These are phyloP conservation scores for Esox niger DNA, from an alignment of 2,113 vertebrate genomes.

Conservation along the genomic window DNA sequence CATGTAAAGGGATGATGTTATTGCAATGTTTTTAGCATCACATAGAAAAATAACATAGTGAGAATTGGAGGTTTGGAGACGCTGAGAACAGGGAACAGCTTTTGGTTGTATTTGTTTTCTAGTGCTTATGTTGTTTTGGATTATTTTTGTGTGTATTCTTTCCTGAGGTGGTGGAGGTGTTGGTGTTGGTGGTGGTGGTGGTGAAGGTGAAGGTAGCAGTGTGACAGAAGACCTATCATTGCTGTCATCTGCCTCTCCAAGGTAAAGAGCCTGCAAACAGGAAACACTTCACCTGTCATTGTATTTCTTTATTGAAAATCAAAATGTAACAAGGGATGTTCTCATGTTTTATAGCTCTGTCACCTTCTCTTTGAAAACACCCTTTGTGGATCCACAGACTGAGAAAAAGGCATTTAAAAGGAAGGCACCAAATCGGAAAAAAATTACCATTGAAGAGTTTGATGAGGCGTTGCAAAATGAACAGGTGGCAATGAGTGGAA, in stretches of 20 bases:
- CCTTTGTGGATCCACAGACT: constrained; percentile 41
- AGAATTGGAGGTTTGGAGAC: no score
- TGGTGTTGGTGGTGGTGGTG: no score
- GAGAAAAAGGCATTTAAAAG: constrained; percentile 57
- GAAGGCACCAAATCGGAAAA: constrained; percentile 41
- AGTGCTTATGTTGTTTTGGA: no score
- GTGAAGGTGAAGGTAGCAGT: constrained; percentile 26
- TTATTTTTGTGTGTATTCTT: constrained; percentile 11
- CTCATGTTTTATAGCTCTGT: constrained; percentile 43
- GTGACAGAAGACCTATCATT: constrained; percentile 26
- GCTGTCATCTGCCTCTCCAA: constrained; percentile 39
- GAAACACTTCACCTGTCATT: neutral
- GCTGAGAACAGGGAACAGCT: no score
- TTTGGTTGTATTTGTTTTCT: neutral
- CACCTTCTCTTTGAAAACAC: constrained; percentile 61
- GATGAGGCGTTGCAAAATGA: constrained; percentile 56
- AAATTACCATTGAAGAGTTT: constrained; percentile 63
- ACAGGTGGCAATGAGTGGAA: constrained; percentile 20
- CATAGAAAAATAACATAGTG: no score
- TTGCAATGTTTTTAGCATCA: no score
- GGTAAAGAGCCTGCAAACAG: constrained; percentile 36
- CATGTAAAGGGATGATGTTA: no score
- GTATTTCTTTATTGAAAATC: neutral
- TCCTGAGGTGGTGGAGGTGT: constrained; percentile 41
- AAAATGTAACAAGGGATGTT: neutral